Percentiles rank a stretch among this genome's conserved stretches.
Conservation (phyloP, 23 tunicate species). For the Ciona savignyi region DNA sequence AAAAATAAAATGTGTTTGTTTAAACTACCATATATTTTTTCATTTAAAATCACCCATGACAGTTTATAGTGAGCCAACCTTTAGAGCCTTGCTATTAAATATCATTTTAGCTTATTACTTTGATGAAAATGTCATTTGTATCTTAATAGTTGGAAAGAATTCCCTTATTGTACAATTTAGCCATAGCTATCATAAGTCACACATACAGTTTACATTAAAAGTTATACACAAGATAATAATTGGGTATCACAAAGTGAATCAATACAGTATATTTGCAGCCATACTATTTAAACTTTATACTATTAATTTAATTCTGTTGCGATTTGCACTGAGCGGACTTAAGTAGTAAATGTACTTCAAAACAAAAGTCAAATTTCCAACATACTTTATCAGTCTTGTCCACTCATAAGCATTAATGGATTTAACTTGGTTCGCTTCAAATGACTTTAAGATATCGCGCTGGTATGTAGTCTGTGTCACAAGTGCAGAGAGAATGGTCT, state of each 20-base stretch:
- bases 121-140: too few species aligned
- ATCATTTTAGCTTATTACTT: too few species aligned
- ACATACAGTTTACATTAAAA: too few species aligned
- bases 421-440: conserved; percentile 4
- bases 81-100: too few species aligned
- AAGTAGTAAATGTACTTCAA: background rate
- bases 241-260: background rate
- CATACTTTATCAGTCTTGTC: conserved; percentile 69
- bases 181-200: too few species aligned
- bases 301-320: background rate
- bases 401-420: conserved; percentile 40
- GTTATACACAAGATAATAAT: too few species aligned
- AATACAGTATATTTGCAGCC: background rate
- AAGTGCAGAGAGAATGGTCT: conserved; percentile 38
- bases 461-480: conserved; percentile 46
- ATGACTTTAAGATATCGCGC: conserved; percentile 34
- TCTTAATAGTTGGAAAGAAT: too few species aligned
- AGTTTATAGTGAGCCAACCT: too few species aligned
- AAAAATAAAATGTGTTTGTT: too few species aligned
- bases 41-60: too few species aligned
- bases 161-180: too few species aligned
- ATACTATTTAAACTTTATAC: background rate
- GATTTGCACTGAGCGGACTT: background rate
- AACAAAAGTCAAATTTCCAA: background rate
- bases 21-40: too few species aligned